Evolutionary conservation across 2,888 invertebrate species (phyloP), one percentile per base, ranked within the genome.

Genomic region (Fragum sueziense): DNA sequence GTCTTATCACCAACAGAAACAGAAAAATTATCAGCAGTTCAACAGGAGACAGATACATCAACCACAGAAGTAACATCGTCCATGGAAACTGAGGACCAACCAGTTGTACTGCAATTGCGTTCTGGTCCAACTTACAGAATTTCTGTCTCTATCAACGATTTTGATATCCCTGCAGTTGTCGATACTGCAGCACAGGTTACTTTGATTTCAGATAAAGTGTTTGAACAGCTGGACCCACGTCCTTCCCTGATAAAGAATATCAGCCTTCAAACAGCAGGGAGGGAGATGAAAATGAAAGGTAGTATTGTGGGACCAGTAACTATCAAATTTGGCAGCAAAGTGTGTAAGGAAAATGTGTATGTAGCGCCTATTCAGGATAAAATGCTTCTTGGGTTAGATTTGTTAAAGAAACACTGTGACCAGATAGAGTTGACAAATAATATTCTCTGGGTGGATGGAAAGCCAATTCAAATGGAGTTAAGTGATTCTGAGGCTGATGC

Each of bases 101-200:
- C 52, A 52, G 52, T 52, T 6, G 52, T 52, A 20, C 22, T 52
- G 52, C 52, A 52, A n/a, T 52, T 52, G n/a, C 52, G 52, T 22
- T 52, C 52, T 20, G 7, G 52, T n/a, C 52, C 52, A 4, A 52
- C 52, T n/a, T 52, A 52, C 20, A 52, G 52, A 22, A 52, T 52
- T 22, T n/a, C 52, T 11, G 52, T 52, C 6, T n/a, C 20, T 6
- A 52, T 52, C 20, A 52, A 52, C 22, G 52, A 52, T n/a, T n/a
- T 52, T 17, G 52, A 52, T n/a, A n/a, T 52, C n/a, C 20, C 22
- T 17, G 80, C 80, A 11, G 70, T 71, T 1, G 68, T 79, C 17
- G 76, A 82, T 41, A 79, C 79, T 6, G 82, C 76, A 25, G 79
- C 79, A 6, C 74, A 82, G 47, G 65, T 76, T 6, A 74, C 79